Conservation (phyloP, 2,797 vertebrate species). For the Myotis findleyi region DNA sequence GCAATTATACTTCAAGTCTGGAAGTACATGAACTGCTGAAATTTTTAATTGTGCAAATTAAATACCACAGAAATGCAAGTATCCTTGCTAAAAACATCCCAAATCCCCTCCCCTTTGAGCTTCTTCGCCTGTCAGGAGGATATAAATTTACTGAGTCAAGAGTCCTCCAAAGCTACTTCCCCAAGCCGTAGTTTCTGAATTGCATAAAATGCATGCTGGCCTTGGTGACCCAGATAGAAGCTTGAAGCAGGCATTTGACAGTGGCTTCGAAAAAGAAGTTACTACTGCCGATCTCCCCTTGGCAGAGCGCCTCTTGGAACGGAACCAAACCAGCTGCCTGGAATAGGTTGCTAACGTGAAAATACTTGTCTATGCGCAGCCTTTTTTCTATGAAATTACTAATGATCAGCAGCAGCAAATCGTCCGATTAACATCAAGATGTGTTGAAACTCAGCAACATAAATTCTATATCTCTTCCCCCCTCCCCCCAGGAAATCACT, state of each 20-base stretch:
- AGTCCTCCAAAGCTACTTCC: constrained; percentile 53
- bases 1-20: constrained; percentile 13
- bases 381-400: not conserved
- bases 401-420: constrained; percentile 20
- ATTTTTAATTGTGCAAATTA: constrained; percentile 57
- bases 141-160: constrained; percentile 62
- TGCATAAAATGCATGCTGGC: constrained; percentile 50
- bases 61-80: constrained; percentile 40
- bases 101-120: constrained; percentile 28
- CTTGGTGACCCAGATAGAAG: constrained; percentile 60
- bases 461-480: not conserved
- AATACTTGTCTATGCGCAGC: constrained; percentile 54
- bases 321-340: constrained; percentile 56
- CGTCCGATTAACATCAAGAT: constrained; percentile 43
- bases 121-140: constrained; percentile 47
- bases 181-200: constrained; percentile 55
- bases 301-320: constrained; percentile 63
- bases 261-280: constrained; percentile 63
- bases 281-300: constrained; percentile 61
- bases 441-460: constrained; percentile 31
- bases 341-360: constrained; percentile 61
- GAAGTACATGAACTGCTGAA: constrained; percentile 25
- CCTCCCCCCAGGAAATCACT: not conserved
- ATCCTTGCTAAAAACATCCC: constrained; percentile 52
- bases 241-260: constrained; percentile 65